phyloP scores from a whole-genome alignment of 2,888 invertebrate species.

The Onthophagus sagittarius region DNA sequence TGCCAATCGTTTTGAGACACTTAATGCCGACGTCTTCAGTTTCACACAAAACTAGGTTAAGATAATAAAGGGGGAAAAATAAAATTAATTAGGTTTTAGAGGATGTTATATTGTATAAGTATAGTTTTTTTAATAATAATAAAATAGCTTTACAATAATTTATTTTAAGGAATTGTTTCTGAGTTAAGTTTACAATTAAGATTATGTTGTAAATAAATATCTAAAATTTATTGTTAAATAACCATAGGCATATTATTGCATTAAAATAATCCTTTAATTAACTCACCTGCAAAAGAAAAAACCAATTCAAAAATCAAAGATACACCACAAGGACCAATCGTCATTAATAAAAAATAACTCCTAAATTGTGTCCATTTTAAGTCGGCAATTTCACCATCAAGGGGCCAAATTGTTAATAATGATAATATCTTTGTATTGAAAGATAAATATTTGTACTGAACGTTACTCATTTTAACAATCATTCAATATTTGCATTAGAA shows the following conservation, averaged over 20 bases:
- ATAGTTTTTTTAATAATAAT: background rate
- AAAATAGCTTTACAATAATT: background rate
- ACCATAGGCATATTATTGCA: background rate
- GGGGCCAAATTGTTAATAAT: background rate
- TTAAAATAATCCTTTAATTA: background rate
- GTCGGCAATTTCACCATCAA: background rate
- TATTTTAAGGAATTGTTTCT: too few relatives aligned
- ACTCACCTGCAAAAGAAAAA: constrained; percentile 6
- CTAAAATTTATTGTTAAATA: background rate
- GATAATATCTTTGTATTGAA: background rate
- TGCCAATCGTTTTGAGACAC: constrained; percentile 50
- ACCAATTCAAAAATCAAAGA: background rate
- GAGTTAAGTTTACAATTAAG: background rate
- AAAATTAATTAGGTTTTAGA: background rate
- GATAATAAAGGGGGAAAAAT: background rate
- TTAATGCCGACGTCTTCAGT: constrained; percentile 40
- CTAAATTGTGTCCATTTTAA: constrained; percentile 5
- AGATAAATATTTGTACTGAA: background rate
- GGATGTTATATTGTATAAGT: background rate
- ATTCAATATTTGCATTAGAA: background rate
- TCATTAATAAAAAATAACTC: background rate
- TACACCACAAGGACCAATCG: background rate
- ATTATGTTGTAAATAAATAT: background rate
- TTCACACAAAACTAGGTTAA: background rate
- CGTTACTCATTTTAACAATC: background rate